Evolutionary conservation across 2,888 invertebrate genomes (phyloP), one percentile per base, ranked within the genome.

Genomic region (Stenoptilia bipunctidactyla): DNA sequence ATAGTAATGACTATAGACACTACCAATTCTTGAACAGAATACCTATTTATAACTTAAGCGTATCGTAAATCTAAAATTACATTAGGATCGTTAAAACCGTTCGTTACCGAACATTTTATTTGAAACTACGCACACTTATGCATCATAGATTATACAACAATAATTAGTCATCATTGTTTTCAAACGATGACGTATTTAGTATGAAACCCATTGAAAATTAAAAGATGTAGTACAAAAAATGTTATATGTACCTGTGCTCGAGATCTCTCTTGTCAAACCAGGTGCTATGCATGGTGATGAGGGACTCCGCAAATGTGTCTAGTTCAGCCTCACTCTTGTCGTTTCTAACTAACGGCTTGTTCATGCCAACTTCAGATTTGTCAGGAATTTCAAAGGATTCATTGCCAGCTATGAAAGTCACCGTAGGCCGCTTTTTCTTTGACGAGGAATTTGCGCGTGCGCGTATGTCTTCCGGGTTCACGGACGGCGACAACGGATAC

Each of bases 201-300:
- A n/a, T n/a, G n/a, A n/a, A n/a, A n/a, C n/a, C n/a, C n/a, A n/a
- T n/a, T n/a, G n/a, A n/a, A n/a, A n/a, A n/a, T n/a, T n/a, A n/a
- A n/a, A n/a, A n/a, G 20, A 20, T 20, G 8, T 20, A 8, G 3
- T 20, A 20, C 20, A 20, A 5, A 20, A 20, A 20, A 8, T 3
- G 20, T 20, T 20, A 20, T 20, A n/a, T n/a, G n/a, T n/a, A 88
- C 88, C 88, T 88, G 82, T 88, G 87, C 37, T 85, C 79, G 12
- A 87, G 60, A 15, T 76, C 82, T 51, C 89, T 71, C 54, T 84
- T 85, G 63, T 88, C 87, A 44, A 86, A 73, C 86, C 86, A 87
- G 35, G 70, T 72, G 50, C 69, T 71, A 38, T 82, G 71, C 66
- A 75, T 73, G 14, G 67, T 67, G 27, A 62, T 63, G 42, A 85